phyloP scores from a whole-genome alignment of 2,888 invertebrate genomes.

The Philonicus albiceps region DNA sequence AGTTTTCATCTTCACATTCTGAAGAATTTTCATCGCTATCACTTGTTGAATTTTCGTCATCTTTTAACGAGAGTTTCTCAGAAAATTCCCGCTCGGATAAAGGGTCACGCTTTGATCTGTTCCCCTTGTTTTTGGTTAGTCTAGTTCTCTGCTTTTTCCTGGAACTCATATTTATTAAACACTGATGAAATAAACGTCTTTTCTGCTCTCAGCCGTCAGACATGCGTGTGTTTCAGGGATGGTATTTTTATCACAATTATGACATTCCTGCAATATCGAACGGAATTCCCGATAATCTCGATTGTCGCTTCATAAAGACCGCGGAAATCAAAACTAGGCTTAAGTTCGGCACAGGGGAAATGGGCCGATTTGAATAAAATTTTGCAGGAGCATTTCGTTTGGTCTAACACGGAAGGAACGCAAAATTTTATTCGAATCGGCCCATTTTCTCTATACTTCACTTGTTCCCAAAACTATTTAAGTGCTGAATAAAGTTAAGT shows the following conservation, averaged over 20 bases:
- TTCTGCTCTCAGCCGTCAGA: no score
- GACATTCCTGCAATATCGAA: not conserved
- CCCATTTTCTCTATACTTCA: no score
- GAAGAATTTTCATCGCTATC: constrained; percentile 49
- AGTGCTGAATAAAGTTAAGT: no score
- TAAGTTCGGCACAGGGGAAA: no score
- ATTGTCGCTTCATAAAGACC: not conserved
- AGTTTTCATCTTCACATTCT: constrained; percentile 58
- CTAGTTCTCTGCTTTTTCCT: not conserved
- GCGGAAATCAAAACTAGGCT: not conserved
- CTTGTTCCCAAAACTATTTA: no score
- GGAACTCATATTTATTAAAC: not conserved
- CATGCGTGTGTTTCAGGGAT: no score
- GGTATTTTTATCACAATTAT: not conserved
- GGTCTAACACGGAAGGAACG: no score
- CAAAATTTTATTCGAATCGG: no score
- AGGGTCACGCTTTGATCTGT: constrained; percentile 55
- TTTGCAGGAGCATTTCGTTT: no score
- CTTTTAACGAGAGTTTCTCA: constrained; percentile 53
- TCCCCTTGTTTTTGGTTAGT: not conserved
- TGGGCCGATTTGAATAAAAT: no score
- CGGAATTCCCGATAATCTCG: not conserved
- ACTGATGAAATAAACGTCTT: not conserved
- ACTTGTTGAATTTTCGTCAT: constrained; percentile 44
- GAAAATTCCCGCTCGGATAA: constrained; percentile 58